Evolutionary conservation across 2,113 vertebrate genomes (phyloP), one percentile per base, ranked within the genome.

Genomic region (Corvus hawaiiensis): DNA sequence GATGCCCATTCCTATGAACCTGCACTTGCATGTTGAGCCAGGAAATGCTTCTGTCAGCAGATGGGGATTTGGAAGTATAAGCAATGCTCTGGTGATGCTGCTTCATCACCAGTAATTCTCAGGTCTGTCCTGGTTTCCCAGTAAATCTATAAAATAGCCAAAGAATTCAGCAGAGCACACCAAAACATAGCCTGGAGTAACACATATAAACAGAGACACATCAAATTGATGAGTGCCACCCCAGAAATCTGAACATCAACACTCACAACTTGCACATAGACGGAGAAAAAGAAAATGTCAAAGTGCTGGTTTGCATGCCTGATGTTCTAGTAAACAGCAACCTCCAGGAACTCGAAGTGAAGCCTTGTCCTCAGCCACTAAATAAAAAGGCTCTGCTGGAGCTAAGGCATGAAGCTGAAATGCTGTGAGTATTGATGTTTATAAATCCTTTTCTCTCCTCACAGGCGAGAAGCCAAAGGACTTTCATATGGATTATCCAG

Each of bases 391-490:
- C n/a, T 93, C 73, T 85, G 55, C 39, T 74, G 66, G 52, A 74
- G 66, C 61, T 55, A 49, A 89, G 66, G 56, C 55, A 52, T 13
- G 41, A 93, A 87, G 71, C 74, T 66, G 58, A 86, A 92, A 75
- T 64, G 76, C 56, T 89, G 11, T 54, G 43, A 79, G 41, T 56
- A 33, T 48, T 81, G 35, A 84, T 72, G 41, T 84, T 96, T 87
- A 78, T 75, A 82, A 90, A 87, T 41, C 49, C 83, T 80, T 96
- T 91, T 87, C 88, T 97, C 52, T 97, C 84, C 86, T 91, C 4
- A 2, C 92, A 99, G 99, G 96, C 98, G 94, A 97, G 98, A 98
- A 96, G 98, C 97, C 77, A 98, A 98, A 96, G 98, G 98, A 92
- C 97, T 97, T 94, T 83, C 96, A 6, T 98, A 98, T 5, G 97